A percentile compares a stretch with the other conserved stretches of the same genome.
Evolutionary conservation across 1,140 invertebrate species (phyloP).

Genomic region (Drosophila fuyamai): DNA sequence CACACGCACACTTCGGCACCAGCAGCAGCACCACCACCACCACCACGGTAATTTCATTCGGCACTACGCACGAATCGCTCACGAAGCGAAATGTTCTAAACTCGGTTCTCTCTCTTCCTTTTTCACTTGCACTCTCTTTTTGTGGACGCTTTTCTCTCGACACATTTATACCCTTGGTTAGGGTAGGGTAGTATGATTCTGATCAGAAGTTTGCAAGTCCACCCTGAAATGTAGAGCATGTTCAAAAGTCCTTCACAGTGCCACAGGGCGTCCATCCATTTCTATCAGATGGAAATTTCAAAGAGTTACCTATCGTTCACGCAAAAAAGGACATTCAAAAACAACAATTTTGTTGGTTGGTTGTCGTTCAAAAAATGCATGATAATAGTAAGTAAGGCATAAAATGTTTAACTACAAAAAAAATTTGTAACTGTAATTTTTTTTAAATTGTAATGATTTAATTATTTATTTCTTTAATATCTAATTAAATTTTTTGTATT

Average conservation of each 20-base stretch:
- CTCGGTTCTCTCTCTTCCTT: conserved; percentile 15
- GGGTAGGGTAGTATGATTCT: not conserved
- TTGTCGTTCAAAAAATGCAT: no score
- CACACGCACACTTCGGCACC: conserved; percentile 28
- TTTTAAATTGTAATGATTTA: no score
- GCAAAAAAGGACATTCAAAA: no score
- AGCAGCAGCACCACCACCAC: conserved; percentile 5
- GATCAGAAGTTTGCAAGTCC: not conserved
- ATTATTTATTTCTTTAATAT: no score
- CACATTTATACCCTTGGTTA: not conserved
- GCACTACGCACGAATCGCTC: conserved; percentile 21
- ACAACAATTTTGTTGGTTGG: no score
- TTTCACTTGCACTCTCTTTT: conserved; percentile 30
- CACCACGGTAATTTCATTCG: conserved; percentile 20
- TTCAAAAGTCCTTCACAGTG: not conserved
- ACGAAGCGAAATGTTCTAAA: conserved; percentile 27
- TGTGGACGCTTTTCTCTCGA: conserved; percentile 13
- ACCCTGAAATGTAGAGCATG: not conserved
- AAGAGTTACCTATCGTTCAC: no score
- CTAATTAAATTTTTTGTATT: no score
- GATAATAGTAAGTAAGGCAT: no score
- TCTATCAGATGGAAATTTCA: no score
- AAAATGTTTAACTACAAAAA: no score
- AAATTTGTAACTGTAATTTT: no score
- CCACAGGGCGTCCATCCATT: no score